Conservation (phyloP, 2,113 vertebrate genomes). For the Scalopus aquaticus region DNA sequence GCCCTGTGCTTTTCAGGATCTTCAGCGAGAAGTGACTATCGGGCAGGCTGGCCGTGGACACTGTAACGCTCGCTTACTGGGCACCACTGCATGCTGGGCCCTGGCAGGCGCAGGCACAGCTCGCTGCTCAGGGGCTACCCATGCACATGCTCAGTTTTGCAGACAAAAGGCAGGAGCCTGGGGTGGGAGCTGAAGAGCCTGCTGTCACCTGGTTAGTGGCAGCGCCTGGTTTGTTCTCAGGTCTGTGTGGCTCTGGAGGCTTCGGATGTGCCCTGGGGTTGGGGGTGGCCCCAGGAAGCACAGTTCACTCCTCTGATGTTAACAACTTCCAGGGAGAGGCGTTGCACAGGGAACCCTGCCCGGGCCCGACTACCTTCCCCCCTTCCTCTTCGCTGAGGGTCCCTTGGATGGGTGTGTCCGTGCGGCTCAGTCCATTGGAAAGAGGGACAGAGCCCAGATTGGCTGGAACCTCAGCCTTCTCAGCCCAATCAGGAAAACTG, state of each 20-base stretch:
- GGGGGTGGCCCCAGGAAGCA: neutral
- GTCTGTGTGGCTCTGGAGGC: neutral
- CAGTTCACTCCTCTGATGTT: neutral
- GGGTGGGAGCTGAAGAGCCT: neutral
- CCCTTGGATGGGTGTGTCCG: neutral
- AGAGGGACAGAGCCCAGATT: neutral
- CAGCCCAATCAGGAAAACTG: slow-evolving; percentile 25
- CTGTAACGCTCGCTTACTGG: neutral
- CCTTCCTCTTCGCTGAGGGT: neutral
- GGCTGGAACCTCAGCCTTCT: neutral
- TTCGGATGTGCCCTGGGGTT: rapidly evolving
- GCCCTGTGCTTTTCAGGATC: neutral
- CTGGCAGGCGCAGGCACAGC: neutral
- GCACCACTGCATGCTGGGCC: neutral
- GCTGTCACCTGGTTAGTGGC: neutral
- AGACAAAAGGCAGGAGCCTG: neutral
- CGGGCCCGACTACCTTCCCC: rapidly evolving
- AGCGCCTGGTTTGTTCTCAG: neutral
- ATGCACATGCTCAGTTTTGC: rapidly evolving
- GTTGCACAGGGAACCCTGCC: neutral
- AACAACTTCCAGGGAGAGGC: neutral
- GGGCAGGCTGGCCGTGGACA: neutral
- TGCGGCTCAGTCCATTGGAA: neutral
- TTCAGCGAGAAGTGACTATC: neutral
- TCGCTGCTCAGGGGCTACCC: neutral